Conservation (phyloP, 2,888 invertebrate species). For the Caenorhabditis wallacei region DNA sequence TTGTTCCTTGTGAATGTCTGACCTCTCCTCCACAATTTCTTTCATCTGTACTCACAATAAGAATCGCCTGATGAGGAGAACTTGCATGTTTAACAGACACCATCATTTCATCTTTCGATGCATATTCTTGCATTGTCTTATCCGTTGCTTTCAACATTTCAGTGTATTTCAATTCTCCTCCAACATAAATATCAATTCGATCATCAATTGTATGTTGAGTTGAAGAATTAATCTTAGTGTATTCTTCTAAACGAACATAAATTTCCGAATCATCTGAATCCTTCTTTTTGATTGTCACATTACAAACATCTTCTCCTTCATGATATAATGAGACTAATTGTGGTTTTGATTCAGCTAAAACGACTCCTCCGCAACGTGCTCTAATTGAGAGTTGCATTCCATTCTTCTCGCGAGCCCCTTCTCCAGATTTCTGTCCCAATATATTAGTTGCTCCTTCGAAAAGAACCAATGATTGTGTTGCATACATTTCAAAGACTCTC, state of each 20-base stretch:
- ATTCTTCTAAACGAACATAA: constrained; percentile 45
- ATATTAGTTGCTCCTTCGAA: constrained; percentile 75
- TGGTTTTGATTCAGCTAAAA: constrained; percentile 67
- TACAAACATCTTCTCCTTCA: constrained; percentile 56
- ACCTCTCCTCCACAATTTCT: constrained; percentile 64
- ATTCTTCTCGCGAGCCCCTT: constrained; percentile 51
- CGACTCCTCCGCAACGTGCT: constrained; percentile 77
- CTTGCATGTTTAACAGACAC: constrained; percentile 50
- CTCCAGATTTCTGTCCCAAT: constrained; percentile 62
- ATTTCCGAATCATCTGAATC: constrained; percentile 58
- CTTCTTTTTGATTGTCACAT: constrained; percentile 65
- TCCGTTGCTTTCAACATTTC: constrained; percentile 47
- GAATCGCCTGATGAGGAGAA: constrained; percentile 48
- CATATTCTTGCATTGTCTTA: constrained; percentile 53
- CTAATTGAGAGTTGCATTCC: constrained; percentile 75
- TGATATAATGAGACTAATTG: constrained; percentile 42
- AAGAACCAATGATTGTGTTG: constrained; percentile 66
- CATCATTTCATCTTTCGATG: constrained; percentile 41
- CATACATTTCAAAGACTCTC: constrained; percentile 25
- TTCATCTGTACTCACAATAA: constrained; percentile 52
- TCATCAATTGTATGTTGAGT: constrained; percentile 41
- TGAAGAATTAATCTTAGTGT: constrained; percentile 33
- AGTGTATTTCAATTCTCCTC: constrained; percentile 49
- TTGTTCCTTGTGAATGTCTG: constrained; percentile 44
- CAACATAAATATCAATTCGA: constrained; percentile 45